Percentiles rank a stretch among this genome's conserved stretches.
Evolutionary conservation across 2,113 vertebrate species (phyloP).

Genomic region (Gnathonemus echidnorhynchus): DNA sequence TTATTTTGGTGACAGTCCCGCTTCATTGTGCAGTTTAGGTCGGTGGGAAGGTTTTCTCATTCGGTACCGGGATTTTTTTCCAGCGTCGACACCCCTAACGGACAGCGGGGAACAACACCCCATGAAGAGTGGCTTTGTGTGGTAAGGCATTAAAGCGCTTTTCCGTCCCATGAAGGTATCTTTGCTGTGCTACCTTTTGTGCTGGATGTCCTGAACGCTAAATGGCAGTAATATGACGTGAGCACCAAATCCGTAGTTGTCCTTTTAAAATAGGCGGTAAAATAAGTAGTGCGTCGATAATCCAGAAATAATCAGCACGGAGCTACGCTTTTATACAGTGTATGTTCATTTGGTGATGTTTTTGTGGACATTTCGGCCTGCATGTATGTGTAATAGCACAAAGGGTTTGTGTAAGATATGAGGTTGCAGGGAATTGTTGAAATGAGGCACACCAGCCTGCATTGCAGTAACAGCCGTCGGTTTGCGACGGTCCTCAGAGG

Average conservation of each 20-base stretch:
- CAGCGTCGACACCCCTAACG: not conserved
- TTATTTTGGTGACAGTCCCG: not conserved
- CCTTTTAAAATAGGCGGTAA: not conserved
- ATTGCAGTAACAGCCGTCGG: not conserved
- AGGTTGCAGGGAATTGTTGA: not conserved
- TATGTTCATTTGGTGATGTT: not conserved
- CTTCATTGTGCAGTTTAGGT: not conserved
- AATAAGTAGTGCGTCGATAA: not conserved
- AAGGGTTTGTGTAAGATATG: not conserved
- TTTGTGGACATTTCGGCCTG: not conserved
- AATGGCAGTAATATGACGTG: not conserved
- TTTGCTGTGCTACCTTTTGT: not conserved
- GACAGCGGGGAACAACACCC: not conserved
- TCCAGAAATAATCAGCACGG: not conserved
- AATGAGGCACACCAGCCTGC: not conserved
- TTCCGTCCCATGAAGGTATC: not conserved
- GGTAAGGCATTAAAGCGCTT: constrained; percentile 38
- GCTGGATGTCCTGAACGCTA: not conserved
- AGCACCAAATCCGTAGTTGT: not conserved
- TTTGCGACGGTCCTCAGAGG: not conserved
- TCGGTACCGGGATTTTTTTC: not conserved
- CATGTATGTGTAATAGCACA: not conserved
- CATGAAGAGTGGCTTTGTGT: constrained; percentile 27
- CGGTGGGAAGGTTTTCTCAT: not conserved
- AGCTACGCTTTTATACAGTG: not conserved